phyloP scores from a whole-genome alignment of 2,888 invertebrate species.

The Deilephila porcellus region DNA sequence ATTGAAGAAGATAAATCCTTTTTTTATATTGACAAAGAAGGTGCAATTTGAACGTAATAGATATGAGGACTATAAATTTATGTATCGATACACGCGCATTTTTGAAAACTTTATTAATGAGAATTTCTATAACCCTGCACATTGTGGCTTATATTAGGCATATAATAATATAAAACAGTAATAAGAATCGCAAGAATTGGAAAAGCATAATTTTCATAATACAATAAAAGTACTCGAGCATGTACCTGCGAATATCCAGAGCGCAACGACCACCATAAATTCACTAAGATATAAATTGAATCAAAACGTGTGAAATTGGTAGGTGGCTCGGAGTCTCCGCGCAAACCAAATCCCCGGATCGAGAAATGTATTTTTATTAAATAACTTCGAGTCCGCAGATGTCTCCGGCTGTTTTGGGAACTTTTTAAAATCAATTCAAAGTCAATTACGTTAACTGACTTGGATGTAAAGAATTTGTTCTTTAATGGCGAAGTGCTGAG shows the following conservation, averaged over 20 bases:
- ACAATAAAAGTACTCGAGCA: not conserved
- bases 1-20: too few relatives aligned
- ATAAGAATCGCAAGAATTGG: not conserved
- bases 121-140: too few relatives aligned
- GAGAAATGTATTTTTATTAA: conserved; percentile 70
- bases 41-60: too few relatives aligned
- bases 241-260: not conserved
- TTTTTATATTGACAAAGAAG: too few relatives aligned
- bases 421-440: conserved; percentile 59
- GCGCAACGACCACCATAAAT: conserved; percentile 19
- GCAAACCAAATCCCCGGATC: conserved; percentile 56
- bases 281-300: conserved; percentile 32
- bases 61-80: too few relatives aligned
- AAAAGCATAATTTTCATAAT: not conserved
- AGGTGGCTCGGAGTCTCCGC: conserved; percentile 36
- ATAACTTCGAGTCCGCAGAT: conserved; percentile 65
- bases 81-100: too few relatives aligned
- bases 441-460: conserved; percentile 34
- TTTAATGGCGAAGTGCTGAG: not conserved
- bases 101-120: too few relatives aligned
- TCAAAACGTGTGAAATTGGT: conserved; percentile 51
- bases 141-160: too few relatives aligned
- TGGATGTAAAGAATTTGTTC: conserved; percentile 11
- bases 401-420: conserved; percentile 48
- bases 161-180: too few relatives aligned